phyloP scores from a whole-genome alignment of 2,888 invertebrate genomes.

The Hanleya hanleyi region DNA sequence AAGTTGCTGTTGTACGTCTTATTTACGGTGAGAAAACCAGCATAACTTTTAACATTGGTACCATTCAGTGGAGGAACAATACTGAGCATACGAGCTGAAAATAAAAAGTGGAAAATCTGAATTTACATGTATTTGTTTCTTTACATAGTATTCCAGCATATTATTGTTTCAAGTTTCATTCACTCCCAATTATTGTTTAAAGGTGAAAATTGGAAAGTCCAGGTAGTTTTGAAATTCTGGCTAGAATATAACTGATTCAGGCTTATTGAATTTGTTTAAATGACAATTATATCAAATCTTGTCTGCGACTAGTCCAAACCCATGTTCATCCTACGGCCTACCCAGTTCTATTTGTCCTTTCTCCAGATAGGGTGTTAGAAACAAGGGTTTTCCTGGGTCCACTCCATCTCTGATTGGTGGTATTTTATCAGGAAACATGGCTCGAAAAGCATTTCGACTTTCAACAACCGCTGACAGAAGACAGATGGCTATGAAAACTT shows the following conservation, averaged over 20 bases:
- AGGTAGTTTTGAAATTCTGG: too few relatives aligned
- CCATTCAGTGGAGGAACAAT: slow-evolving; percentile 60
- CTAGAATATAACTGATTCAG: too few relatives aligned
- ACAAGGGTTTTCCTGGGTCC: slow-evolving; percentile 79
- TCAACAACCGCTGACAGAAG: neutral
- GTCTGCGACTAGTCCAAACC: too few relatives aligned
- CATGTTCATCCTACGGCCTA: too few relatives aligned
- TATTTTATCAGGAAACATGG: slow-evolving; percentile 43
- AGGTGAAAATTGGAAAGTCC: too few relatives aligned
- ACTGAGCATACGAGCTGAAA: slow-evolving; percentile 75
- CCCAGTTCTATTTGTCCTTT: slow-evolving; percentile 80
- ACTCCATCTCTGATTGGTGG: slow-evolving; percentile 53
- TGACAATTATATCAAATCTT: too few relatives aligned
- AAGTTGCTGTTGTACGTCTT: slow-evolving; percentile 84
- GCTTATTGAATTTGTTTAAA: too few relatives aligned
- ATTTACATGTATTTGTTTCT: too few relatives aligned
- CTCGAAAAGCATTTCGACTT: neutral
- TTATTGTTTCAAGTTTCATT: too few relatives aligned
- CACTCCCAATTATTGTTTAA: too few relatives aligned
- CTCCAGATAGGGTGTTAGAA: slow-evolving; percentile 84
- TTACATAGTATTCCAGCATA: too few relatives aligned
- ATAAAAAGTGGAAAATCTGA: too few relatives aligned
- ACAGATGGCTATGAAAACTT: neutral
- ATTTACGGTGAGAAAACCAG: slow-evolving; percentile 89
- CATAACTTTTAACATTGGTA: slow-evolving; percentile 79